These are phyloP conservation scores for Pachycephus smyrnensis DNA, from an alignment of 2,888 invertebrate species.

Conservation along the genomic window DNA sequence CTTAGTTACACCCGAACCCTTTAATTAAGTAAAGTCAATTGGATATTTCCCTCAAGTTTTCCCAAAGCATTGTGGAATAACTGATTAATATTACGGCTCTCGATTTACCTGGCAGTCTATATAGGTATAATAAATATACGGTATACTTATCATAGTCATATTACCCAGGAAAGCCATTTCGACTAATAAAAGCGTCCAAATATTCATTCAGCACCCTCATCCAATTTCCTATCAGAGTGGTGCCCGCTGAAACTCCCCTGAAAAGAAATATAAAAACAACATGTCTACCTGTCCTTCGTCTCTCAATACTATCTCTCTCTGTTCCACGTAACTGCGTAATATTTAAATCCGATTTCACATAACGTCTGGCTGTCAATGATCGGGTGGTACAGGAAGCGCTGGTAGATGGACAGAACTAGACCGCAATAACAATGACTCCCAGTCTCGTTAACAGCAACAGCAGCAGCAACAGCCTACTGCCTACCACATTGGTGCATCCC, in stretches of 20 bases:
- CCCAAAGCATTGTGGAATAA: neutral
- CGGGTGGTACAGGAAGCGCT: constrained; percentile 2
- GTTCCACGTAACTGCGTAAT: neutral
- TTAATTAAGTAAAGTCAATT: constrained; percentile 33
- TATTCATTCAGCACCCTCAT: neutral
- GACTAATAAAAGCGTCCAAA: neutral
- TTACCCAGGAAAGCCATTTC: neutral
- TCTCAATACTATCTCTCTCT: neutral
- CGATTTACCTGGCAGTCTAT: neutral
- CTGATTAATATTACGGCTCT: neutral
- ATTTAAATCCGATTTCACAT: neutral
- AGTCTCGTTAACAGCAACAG: constrained; percentile 44
- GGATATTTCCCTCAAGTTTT: neutral
- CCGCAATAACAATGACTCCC: constrained; percentile 52
- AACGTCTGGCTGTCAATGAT: neutral
- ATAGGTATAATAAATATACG: neutral
- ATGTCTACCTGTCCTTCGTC: neutral
- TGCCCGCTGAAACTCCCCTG: neutral
- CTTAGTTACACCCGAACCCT: constrained; percentile 43
- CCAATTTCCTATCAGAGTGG: neutral
- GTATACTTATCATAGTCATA: neutral
- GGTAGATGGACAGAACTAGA: constrained; percentile 52
- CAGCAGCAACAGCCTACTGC: neutral
- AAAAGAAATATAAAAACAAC: neutral
- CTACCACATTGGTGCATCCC: neutral